phyloP scores from a whole-genome alignment of 2,113 vertebrate genomes.

The Spheniscus mendiculus region DNA sequence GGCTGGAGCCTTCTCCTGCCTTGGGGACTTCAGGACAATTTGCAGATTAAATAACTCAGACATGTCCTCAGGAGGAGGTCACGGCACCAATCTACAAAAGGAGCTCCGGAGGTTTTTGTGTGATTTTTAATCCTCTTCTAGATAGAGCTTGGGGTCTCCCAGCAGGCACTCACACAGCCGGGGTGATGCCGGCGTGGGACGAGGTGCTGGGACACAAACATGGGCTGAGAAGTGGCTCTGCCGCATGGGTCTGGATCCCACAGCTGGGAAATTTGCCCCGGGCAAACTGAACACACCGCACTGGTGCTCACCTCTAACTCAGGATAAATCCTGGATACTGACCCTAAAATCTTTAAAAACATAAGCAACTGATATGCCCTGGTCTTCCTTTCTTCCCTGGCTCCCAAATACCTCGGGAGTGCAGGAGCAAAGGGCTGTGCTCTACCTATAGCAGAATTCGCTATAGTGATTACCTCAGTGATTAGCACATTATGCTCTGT shows the following conservation, averaged over 20 bases:
- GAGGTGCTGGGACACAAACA: background rate
- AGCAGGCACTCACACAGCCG: rapidly evolving
- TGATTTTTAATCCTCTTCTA: background rate
- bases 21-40: background rate
- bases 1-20: background rate
- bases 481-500: rapidly evolving
- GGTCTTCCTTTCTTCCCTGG: background rate
- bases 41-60: background rate
- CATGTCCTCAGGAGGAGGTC: background rate
- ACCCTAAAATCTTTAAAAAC: background rate
- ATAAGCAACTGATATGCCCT: background rate
- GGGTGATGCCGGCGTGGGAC: background rate
- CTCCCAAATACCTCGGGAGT: background rate
- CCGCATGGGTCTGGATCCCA: background rate
- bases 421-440: background rate
- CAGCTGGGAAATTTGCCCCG: background rate
- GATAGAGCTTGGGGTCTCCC: background rate
- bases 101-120: too few species aligned
- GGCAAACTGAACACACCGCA: rapidly evolving
- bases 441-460: background rate
- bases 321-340: background rate
- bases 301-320: background rate
- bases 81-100: background rate
- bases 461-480: background rate
- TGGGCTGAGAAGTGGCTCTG: background rate